Base-by-base conservation (phyloP, 2,113 vertebrate genomes). In the Ctenodactylus gundi region DNA sequence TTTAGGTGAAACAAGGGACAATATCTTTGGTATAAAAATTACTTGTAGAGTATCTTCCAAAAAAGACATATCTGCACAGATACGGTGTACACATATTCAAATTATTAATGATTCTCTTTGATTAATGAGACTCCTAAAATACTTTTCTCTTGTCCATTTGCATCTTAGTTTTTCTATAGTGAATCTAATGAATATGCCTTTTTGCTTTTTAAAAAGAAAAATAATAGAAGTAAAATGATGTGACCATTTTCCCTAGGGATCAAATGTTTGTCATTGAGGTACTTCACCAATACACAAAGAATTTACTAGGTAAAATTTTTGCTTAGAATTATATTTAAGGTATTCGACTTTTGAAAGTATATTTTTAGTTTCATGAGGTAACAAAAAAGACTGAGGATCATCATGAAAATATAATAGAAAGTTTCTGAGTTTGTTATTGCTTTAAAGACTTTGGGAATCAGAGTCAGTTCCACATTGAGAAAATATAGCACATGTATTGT, bases 151-250 rank as follows among this genome's bases (percentile, higher is more conserved):
- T 68, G 9, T 27, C 29, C 2, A 41, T 15, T 41, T 82, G 27
- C 58, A 13, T 92, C 87, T 94, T 72, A 62, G 60, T 51, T 90
- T 64, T 91, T 49, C 62, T 91, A 57, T 4, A 73, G 72, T 67
- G 31, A 82, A 46, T 44, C 14, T 31, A 29, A 65, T 27, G 36
- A 41, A 72, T 44, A 49, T 23, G 25, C 12, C 41, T 53, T 78
- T 49, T 70, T 85, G 55, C 21, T 64, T 49, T 25, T 58, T 78
- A 73, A 44, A 85, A 17, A n/a, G 25, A 65, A 94, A 70, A 70
- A 12, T 13, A 51, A 31, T 55, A 23, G 73, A 53, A 77, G 27
- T 81, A 87, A 86, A 75, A 39, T 49, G 36, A 44, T 31, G 11
- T 46, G 62, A 73, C 65, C 20, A 62, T 44, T 76, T 67, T 65